phyloP scores from a whole-genome alignment of 2,888 invertebrate species.

The Aspidiotus destructor region DNA sequence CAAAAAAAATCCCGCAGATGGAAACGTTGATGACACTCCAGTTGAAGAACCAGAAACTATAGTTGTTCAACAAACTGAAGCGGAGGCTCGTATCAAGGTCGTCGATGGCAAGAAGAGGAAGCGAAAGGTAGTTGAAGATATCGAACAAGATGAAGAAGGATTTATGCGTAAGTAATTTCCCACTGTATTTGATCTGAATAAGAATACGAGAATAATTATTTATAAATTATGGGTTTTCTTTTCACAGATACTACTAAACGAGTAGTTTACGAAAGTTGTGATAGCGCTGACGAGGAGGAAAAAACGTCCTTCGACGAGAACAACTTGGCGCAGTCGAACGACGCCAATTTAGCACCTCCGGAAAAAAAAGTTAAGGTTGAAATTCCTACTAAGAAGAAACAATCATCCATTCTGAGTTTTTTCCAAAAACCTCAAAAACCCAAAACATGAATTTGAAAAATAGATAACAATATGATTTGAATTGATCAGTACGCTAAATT shows the following conservation, averaged over 20 bases:
- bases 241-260: neutral
- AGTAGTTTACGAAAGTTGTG: conserved; percentile 4
- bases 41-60: too few relatives aligned
- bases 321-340: neutral
- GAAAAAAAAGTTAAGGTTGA: neutral
- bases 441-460: neutral
- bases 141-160: neutral
- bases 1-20: too few relatives aligned
- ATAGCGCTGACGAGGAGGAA: neutral
- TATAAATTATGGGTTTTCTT: neutral
- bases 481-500: too few relatives aligned
- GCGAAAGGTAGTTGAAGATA: neutral
- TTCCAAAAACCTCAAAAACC: neutral
- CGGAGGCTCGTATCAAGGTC: neutral
- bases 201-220: neutral
- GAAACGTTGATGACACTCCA: too few relatives aligned
- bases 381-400: neutral
- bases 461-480: too few relatives aligned
- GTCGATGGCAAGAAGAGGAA: neutral
- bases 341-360: neutral
- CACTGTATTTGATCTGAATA: neutral
- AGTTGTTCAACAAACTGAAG: too few relatives aligned
- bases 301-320: neutral
- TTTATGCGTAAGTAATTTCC: neutral
- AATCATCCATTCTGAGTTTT: neutral